phyloP scores from a whole-genome alignment of 2,113 vertebrate genomes.

The Irena cyanogastra region DNA sequence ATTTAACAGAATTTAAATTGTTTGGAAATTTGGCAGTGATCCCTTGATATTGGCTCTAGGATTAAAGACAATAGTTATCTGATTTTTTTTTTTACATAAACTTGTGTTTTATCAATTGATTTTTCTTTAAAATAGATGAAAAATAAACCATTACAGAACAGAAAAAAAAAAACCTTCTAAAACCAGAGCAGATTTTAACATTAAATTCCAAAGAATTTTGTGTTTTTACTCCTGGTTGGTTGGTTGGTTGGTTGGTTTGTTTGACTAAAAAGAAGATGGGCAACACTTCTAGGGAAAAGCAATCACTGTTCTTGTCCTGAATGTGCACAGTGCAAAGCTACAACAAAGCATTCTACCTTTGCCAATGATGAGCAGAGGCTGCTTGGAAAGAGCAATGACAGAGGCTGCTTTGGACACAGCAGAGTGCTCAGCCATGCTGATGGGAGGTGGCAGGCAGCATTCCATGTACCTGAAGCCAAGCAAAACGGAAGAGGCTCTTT shows the following conservation, averaged over 20 bases:
- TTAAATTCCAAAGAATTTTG: not conserved
- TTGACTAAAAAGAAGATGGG: not conserved
- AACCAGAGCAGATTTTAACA: not conserved
- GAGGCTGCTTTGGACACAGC: conserved; percentile 72
- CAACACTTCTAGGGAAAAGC: not conserved
- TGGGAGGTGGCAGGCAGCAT: conserved; percentile 83
- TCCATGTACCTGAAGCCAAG: conserved; percentile 70
- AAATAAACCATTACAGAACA: not conserved
- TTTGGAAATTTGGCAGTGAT: not conserved
- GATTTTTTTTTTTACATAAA: not conserved
- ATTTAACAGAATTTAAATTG: not conserved
- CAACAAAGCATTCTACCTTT: conserved; percentile 79
- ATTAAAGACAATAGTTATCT: not conserved
- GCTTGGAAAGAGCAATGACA: conserved; percentile 74
- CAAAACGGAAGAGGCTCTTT: not conserved
- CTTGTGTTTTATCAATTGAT: not conserved
- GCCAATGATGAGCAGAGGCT: conserved; percentile 89
- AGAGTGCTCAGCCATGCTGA: conserved; percentile 73
- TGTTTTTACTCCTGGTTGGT: not conserved
- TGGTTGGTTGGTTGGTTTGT: not conserved
- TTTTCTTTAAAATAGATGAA: not conserved
- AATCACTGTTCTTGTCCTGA: not conserved
- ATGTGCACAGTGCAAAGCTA: not conserved
- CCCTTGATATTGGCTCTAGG: not conserved
- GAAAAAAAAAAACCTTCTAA: not conserved